These are phyloP conservation scores for Ptilodon capucinus DNA, from an alignment of 2,888 invertebrate species.

Conservation along the genomic window DNA sequence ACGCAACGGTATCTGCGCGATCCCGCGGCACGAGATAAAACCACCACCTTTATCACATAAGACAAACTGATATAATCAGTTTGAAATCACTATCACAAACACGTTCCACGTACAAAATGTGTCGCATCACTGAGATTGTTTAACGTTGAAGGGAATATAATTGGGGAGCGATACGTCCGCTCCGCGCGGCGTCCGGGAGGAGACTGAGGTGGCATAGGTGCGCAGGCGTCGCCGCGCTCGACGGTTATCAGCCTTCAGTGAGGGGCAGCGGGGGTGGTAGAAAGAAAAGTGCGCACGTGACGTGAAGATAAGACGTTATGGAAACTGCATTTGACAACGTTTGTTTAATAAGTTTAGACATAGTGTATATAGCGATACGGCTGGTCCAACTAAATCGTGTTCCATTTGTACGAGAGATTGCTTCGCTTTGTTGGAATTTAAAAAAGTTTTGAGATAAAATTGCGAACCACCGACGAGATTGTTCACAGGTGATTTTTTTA, in stretches of 20 bases:
- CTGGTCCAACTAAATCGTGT: not conserved
- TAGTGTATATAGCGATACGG: not conserved
- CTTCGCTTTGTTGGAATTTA: not conserved
- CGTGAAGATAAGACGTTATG: slow-evolving; percentile 55
- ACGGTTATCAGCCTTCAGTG: slow-evolving; percentile 75
- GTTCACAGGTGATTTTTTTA: slow-evolving; percentile 8
- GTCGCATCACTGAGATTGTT: slow-evolving; percentile 52
- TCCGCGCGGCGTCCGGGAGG: slow-evolving; percentile 47
- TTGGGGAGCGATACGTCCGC: slow-evolving; percentile 46
- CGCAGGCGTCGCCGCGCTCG: slow-evolving; percentile 67
- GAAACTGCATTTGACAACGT: slow-evolving; percentile 40
- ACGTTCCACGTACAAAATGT: slow-evolving; percentile 36
- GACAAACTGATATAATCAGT: slow-evolving; percentile 46
- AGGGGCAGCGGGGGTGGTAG: slow-evolving; percentile 59
- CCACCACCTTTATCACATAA: slow-evolving; percentile 42
- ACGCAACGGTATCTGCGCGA: slow-evolving; percentile 70
- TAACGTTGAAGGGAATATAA: slow-evolving; percentile 10
- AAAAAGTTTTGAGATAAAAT: slow-evolving; percentile 7
- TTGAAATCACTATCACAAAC: slow-evolving; percentile 36
- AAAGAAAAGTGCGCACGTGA: slow-evolving; percentile 76
- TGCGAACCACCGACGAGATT: slow-evolving; percentile 9
- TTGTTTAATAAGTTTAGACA: slow-evolving; percentile 16
- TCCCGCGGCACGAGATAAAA: slow-evolving; percentile 44
- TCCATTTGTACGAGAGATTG: not conserved
- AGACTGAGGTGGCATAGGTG: slow-evolving; percentile 68